These are phyloP conservation scores for Ommatoiulus sabulosus DNA, from an alignment of 2,888 invertebrate species.

Conservation along the genomic window DNA sequence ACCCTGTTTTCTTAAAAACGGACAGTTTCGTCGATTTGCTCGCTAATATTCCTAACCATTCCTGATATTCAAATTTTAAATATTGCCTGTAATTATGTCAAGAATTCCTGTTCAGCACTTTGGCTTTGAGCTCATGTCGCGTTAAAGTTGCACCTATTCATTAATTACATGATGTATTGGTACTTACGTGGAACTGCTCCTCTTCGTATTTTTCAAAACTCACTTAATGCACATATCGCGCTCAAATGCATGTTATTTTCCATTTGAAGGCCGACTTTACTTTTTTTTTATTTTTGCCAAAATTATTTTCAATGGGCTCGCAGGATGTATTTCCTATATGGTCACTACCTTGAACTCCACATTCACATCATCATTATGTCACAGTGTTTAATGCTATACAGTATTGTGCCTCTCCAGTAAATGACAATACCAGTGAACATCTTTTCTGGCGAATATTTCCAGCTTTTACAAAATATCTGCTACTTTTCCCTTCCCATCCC, in stretches of 20 bases:
- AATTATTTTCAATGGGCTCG: neutral
- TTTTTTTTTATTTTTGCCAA: neutral
- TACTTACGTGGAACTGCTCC: neutral
- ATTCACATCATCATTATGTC: neutral
- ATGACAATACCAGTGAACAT: neutral
- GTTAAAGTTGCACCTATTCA: neutral
- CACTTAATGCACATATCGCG: conserved; percentile 10
- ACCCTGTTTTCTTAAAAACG: no score
- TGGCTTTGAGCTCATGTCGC: neutral
- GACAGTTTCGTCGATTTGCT: no score
- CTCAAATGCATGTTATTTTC: neutral
- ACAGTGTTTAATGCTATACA: neutral
- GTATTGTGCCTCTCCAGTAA: neutral
- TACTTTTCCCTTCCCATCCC: neutral
- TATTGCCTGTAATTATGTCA: neutral
- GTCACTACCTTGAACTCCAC: neutral
- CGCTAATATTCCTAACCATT: no score
- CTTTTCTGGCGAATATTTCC: neutral
- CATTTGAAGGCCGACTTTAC: neutral
- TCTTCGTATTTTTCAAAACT: neutral
- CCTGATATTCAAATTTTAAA: neutral
- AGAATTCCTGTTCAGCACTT: neutral
- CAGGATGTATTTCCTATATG: conserved; percentile 3
- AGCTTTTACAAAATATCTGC: neutral
- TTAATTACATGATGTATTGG: neutral